Conservation (phyloP, 2,888 invertebrate genomes). For the Leptogaster cylindrica region DNA sequence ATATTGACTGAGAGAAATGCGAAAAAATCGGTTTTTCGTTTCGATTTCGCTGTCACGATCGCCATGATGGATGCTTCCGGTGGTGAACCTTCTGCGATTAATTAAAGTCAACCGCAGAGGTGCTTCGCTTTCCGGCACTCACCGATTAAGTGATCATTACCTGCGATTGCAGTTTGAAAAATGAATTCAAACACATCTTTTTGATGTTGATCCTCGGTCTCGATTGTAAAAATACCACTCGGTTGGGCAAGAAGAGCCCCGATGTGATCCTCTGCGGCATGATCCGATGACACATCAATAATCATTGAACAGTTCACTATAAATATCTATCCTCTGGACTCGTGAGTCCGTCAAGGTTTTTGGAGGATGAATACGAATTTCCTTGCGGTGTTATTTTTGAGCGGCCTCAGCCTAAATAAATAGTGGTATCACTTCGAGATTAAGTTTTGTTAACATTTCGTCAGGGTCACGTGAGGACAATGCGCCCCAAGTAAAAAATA, state of each 20-base stretch:
- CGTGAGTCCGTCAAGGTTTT: background rate
- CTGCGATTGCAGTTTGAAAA: conserved; percentile 18
- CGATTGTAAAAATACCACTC: background rate
- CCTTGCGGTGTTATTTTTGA: conserved; percentile 20
- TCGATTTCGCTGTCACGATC: background rate
- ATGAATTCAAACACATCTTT: background rate
- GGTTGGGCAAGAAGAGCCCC: background rate
- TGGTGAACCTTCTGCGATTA: conserved; percentile 17
- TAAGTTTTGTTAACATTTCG: conserved; percentile 44
- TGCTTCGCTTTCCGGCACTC: conserved; percentile 16
- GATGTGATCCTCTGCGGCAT: conserved; percentile 31
- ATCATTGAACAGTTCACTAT: conserved; percentile 14
- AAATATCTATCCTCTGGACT: background rate
- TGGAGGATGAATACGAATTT: conserved; percentile 16
- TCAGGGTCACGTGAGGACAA: conserved; percentile 40
- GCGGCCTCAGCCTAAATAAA: conserved; percentile 36
- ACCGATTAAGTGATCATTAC: conserved; percentile 11
- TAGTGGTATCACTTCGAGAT: conserved; percentile 38
- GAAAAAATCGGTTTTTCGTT: no score
- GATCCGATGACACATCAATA: conserved; percentile 46
- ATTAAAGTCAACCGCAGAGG: conserved; percentile 3
- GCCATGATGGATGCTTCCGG: conserved; percentile 7
- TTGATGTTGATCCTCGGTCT: background rate
- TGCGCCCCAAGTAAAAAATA: conserved; percentile 23
- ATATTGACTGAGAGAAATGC: no score